Evolutionary conservation across 2,888 invertebrate species (phyloP).

Genomic region (Selenia dentaria): DNA sequence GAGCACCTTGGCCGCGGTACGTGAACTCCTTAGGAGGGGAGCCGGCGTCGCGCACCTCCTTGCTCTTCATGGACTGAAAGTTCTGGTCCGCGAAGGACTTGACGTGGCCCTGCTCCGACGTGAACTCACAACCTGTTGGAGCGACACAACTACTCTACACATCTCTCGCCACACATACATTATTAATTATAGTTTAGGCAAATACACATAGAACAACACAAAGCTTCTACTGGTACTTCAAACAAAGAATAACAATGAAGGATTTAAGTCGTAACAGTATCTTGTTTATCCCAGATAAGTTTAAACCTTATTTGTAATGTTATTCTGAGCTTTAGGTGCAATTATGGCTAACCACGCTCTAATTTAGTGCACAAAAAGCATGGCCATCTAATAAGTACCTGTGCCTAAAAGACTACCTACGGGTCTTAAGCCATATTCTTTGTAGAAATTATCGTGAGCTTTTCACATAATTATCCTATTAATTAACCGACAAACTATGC

Average conservation of each 20-base stretch:
- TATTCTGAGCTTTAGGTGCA: conserved; percentile 7
- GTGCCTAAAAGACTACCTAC: too few species aligned
- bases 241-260: conserved; percentile 5
- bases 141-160: conserved; percentile 53
- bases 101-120: conserved; percentile 84
- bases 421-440: too few species aligned
- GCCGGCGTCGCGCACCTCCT: conserved; percentile 91
- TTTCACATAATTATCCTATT: too few species aligned
- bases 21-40: conserved; percentile 88
- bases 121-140: conserved; percentile 77
- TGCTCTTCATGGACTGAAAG: conserved; percentile 90
- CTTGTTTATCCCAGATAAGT: conserved; percentile 1
- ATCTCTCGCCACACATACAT: conserved; percentile 11
- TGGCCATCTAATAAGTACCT: too few species aligned
- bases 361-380: conserved; percentile 16
- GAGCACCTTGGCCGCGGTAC: conserved; percentile 78
- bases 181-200: neutral
- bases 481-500: too few species aligned
- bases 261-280: neutral
- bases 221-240: conserved; percentile 2
- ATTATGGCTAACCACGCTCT: conserved; percentile 14
- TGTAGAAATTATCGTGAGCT: too few species aligned
- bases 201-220: conserved; percentile 8
- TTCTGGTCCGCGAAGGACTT: conserved; percentile 90
- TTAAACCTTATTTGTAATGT: conserved; percentile 10